These are phyloP conservation scores for Parapsyche elsis DNA, from an alignment of 1,140 invertebrate genomes.

Conservation along the genomic window DNA sequence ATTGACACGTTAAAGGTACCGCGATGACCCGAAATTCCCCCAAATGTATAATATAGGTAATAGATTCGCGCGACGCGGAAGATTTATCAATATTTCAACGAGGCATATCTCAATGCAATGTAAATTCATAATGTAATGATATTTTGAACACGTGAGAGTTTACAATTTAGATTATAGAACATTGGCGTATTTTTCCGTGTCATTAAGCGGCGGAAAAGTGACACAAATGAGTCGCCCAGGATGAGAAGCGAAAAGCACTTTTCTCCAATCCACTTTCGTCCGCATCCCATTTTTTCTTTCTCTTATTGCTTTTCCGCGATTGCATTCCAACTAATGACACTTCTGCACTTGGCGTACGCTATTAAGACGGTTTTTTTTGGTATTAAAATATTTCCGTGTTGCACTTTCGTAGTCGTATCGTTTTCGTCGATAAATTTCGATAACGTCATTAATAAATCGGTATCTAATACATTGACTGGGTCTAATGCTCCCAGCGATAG, in stretches of 20 bases:
- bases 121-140: too few species aligned
- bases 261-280: background rate
- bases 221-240: background rate
- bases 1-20: background rate
- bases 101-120: too few species aligned
- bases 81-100: too few species aligned
- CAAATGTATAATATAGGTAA: too few species aligned
- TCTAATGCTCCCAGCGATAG: background rate
- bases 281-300: background rate
- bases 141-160: too few species aligned
- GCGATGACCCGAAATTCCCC: too few species aligned
- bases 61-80: too few species aligned
- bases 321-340: background rate
- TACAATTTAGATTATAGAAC: too few species aligned
- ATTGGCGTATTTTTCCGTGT: background rate
- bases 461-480: background rate
- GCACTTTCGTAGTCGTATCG: background rate
- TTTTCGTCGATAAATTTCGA: conserved; percentile 12
- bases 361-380: too few species aligned
- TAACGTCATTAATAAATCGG: conserved; percentile 15
- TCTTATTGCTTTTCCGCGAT: background rate
- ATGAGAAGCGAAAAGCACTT: background rate
- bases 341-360: background rate
- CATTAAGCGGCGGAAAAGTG: background rate
- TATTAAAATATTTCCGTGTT: too few species aligned